Percentiles rank a stretch among this genome's conserved stretches.
phyloP scores from a whole-genome alignment of 1,140 invertebrate genomes.

The Drosophila arizonae region DNA sequence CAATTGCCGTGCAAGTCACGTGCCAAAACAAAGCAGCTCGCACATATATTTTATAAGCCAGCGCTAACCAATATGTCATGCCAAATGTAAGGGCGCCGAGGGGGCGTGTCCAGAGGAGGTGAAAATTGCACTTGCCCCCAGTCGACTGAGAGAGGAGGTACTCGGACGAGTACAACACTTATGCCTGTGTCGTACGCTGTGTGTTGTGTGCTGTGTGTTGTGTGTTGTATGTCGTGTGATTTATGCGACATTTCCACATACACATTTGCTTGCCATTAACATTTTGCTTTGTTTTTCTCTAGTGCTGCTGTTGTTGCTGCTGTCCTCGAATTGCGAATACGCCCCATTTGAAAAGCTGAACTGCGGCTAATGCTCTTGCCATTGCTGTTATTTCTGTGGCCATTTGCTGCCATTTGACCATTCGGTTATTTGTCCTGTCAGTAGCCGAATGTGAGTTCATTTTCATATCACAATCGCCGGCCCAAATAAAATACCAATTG shows the following conservation, averaged over 20 bases:
- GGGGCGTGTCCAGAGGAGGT: background rate
- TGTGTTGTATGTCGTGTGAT: conserved; percentile 45
- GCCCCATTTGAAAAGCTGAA: conserved; percentile 8
- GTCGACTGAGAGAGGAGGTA: background rate
- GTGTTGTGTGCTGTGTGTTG: too few species aligned
- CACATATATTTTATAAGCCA: conserved; percentile 38
- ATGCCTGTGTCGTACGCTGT: background rate
- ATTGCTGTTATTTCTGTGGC: conserved; percentile 15
- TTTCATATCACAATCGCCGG: conserved; percentile 19
- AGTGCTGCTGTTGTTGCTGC: too few species aligned
- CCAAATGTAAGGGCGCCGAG: background rate
- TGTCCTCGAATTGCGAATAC: background rate
- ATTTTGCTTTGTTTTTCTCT: conserved; percentile 57
- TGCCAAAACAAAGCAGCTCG: conserved; percentile 42
- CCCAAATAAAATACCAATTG: conserved; percentile 14
- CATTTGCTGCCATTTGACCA: conserved; percentile 16
- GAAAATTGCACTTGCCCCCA: conserved; percentile 50
- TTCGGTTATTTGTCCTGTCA: conserved; percentile 35
- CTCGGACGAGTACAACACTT: conserved; percentile 8
- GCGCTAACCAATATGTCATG: conserved; percentile 47
- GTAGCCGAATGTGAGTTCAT: conserved; percentile 30
- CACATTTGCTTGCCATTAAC: conserved; percentile 66
- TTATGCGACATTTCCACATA: conserved; percentile 58
- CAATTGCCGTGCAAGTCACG: conserved; percentile 76
- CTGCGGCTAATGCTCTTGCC: conserved; percentile 25